Percentiles rank a stretch among this genome's conserved stretches.
phyloP scores from a whole-genome alignment of 2,888 invertebrate species.

The Sesamia inferens region DNA sequence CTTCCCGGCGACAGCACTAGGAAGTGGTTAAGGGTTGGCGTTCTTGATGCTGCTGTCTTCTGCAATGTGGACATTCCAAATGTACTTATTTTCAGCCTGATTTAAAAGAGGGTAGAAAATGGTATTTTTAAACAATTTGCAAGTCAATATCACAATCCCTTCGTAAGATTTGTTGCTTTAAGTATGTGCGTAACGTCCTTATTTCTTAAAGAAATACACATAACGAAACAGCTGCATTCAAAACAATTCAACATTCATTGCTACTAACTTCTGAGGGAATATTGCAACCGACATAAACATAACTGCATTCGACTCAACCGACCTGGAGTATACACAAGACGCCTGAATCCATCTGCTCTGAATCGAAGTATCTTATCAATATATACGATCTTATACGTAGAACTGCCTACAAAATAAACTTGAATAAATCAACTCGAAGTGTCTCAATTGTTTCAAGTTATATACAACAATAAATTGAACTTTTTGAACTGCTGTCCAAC shows the following conservation, averaged over 20 bases:
- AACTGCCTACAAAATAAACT: conserved; percentile 31
- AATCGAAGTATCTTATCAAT: conserved; percentile 43
- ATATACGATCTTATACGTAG: conserved; percentile 36
- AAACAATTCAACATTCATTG: conserved; percentile 9
- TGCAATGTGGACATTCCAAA: background rate
- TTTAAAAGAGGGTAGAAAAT: conserved; percentile 2
- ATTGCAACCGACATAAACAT: conserved; percentile 12
- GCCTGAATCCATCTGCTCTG: conserved; percentile 24
- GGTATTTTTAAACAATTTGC: conserved; percentile 26
- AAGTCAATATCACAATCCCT: conserved; percentile 14
- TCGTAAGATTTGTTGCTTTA: conserved; percentile 13
- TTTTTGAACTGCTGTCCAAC: conserved; percentile 4
- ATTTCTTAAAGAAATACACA: conserved; percentile 10
- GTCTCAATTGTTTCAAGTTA: conserved; percentile 8
- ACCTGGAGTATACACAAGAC: conserved; percentile 14
- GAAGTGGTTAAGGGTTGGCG: background rate
- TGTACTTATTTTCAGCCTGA: background rate
- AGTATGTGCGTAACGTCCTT: conserved; percentile 3
- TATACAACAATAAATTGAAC: conserved; percentile 4
- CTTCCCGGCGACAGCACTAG: background rate
- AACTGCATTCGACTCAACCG: conserved; percentile 17
- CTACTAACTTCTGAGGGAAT: conserved; percentile 28
- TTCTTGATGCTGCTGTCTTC: background rate
- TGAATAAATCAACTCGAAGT: conserved; percentile 26
- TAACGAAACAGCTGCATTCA: background rate